Base-by-base conservation (phyloP, 2,113 vertebrate genomes). In the Centropus bengalensis region DNA sequence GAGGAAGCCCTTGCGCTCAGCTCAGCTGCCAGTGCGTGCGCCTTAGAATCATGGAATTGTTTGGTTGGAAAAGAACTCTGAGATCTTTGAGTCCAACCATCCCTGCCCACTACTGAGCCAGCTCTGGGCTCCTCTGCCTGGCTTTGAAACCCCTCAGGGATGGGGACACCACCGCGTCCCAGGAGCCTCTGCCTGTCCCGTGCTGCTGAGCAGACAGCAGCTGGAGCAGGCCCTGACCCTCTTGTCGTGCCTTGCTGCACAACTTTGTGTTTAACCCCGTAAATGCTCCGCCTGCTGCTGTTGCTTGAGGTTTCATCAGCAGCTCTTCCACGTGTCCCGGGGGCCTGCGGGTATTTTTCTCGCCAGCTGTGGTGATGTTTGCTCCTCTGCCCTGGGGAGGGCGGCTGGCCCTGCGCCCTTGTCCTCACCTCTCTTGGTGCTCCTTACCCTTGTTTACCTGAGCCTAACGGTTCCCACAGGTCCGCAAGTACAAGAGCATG, bases 401-500 rank as follows among this genome's bases (percentile, higher is more conserved):
- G 54, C 9, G 24, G 8, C 79, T 68, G 82, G 78, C 77, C 80
- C 89, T 59, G 28, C n/a, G 1, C 19, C 55, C 88, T 40, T 82
- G 62, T 70, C 55, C 54, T 82, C 18, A 1, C 82, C 86, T 94
- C 96, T 92, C 80, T 88, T 32, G 92, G 15, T 92, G 87, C 96
- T 88, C 88, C 89, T 93, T 55, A 9, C 74, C 91, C 91, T 96
- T 97, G 97, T 98, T 98, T 97, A 98, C 89, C 89, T 58, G 94
- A 95, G 79, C 82, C 66, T 82, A 59, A 91, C 82, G 40, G 92
- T 94, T 96, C 84, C 94, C 96, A 54, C 97, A 99, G 99, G 99
- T 99, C 16, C 98, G 99, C 80, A 99, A 99, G 94, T 99, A 99
- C 97, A 99, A 99, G 97, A 98, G 98, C 96, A 99, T 99, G 97